Percentiles rank a stretch among this genome's conserved stretches.
These are phyloP conservation scores for Crepidodera aurea DNA, from an alignment of 2,888 invertebrate species.

Conservation along the genomic window DNA sequence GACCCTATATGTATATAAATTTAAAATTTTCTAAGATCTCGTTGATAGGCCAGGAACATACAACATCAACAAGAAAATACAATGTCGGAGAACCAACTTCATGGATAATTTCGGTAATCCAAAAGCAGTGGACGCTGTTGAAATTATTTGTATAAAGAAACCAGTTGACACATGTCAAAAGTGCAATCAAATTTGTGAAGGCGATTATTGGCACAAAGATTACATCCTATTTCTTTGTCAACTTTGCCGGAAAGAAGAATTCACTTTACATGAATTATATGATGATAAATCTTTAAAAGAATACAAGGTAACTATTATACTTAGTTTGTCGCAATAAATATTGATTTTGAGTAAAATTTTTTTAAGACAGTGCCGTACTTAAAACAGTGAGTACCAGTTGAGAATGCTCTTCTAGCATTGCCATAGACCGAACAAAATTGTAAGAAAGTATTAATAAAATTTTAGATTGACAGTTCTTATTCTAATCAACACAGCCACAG, in stretches of 20 bases:
- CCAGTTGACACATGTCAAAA: constrained; percentile 59
- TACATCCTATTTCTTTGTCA: constrained; percentile 60
- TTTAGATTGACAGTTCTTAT: no score
- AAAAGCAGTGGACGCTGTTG: constrained; percentile 59
- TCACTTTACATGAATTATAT: constrained; percentile 50
- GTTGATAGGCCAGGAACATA: constrained; percentile 53
- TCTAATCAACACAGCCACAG: no score
- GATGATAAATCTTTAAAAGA: constrained; percentile 47
- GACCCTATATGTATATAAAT: no score
- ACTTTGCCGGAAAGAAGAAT: constrained; percentile 60
- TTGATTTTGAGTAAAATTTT: no score
- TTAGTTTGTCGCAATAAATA: neutral
- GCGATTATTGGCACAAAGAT: constrained; percentile 64
- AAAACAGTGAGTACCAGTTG: no score
- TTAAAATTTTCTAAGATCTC: no score
- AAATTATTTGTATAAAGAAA: constrained; percentile 59
- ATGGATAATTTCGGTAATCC: constrained; percentile 61
- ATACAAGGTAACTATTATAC: constrained; percentile 50
- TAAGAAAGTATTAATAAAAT: no score
- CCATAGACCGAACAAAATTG: no score
- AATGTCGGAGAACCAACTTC: constrained; percentile 55
- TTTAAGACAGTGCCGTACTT: no score
- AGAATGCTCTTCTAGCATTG: no score
- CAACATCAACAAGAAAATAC: constrained; percentile 35
- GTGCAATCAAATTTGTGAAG: constrained; percentile 58